Base-by-base conservation (phyloP, 2,888 invertebrate genomes). In the Pimpla rufipes region DNA sequence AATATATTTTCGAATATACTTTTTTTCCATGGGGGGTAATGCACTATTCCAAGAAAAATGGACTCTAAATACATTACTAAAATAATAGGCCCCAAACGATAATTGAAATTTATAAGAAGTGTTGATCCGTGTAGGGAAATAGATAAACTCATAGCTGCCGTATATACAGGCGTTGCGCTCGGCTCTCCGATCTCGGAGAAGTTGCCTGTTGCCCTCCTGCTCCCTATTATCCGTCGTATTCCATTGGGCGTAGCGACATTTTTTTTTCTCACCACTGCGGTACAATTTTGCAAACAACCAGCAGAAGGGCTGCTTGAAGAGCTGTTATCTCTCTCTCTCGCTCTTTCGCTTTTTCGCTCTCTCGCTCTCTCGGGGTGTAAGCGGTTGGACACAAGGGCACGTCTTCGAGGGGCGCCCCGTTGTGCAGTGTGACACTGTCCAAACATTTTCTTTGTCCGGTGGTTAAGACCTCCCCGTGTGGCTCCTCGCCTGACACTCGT, bases 381-480 rank as follows among this genome's bases (percentile, higher is more conserved):
- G 70, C 71, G 71, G 75, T 85, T 71, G 40, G 83, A 66, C 79
- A 83, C 77, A 81, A 82, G 84, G 87, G 90, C 88, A 86, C 87
- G 88, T 87, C 88, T 87, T 89, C 85, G 87, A 89, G 90, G 90
- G 89, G 89, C 88, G 87, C 87, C 83, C 76, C 89, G 85, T 88
- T 90, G 88, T 89, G 89, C 88, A 89, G 90, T 88, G 91, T 91
- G 92, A 93, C 93, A 93, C 92, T 92, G 93, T 92, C 92, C 92
- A 93, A 93, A 93, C 92, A 93, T 92, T 93, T 93, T 93, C 93
- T 92, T 93, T 92, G 91, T 92, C 91, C 91, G 89, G 91, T 90
- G 91, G 92, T 93, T 91, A 91, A 92, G 92, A 91, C 90, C 90
- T 88, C 90, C 89, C 90, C 85, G 87, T 78, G 66, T 85, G 88